Percentiles rank a stretch among this genome's conserved stretches.
Evolutionary conservation across 2,888 invertebrate genomes (phyloP).

Genomic region (Leucoma salicis): DNA sequence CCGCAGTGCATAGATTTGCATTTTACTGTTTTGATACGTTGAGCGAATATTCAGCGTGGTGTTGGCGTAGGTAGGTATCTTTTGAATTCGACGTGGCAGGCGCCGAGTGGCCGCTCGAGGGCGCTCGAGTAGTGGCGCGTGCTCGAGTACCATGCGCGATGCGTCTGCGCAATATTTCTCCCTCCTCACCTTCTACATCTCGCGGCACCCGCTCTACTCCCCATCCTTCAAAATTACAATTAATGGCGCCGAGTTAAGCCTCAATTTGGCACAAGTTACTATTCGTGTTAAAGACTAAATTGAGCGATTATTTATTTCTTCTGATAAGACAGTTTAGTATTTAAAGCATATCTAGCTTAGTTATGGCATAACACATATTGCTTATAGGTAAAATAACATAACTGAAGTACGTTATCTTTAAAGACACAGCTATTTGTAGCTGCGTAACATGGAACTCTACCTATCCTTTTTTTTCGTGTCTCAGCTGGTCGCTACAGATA

Average conservation of each 20-base stretch:
- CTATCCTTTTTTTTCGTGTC: too few species aligned
- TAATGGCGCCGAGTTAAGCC: slow-evolving; percentile 64
- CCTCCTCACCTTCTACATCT: slow-evolving; percentile 17
- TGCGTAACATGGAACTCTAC: slow-evolving; percentile 46
- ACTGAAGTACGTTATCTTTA: too few species aligned
- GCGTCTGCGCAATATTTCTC: slow-evolving; percentile 65
- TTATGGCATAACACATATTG: too few species aligned
- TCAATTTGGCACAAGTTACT: slow-evolving; percentile 60
- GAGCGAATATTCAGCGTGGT: slow-evolving; percentile 78
- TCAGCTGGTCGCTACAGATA: slow-evolving; percentile 49
- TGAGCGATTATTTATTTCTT: slow-evolving; percentile 13
- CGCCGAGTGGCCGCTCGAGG: slow-evolving; percentile 69
- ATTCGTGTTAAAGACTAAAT: slow-evolving; percentile 29
- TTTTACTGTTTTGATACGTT: slow-evolving; percentile 80
- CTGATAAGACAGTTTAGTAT: slow-evolving; percentile 12
- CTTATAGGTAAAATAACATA: too few species aligned
- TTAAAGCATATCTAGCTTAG: slow-evolving; percentile 4
- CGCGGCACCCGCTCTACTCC: slow-evolving; percentile 22
- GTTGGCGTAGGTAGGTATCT: slow-evolving; percentile 78
- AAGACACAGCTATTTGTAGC: slow-evolving; percentile 45
- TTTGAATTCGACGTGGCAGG: slow-evolving; percentile 77
- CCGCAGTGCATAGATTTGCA: slow-evolving; percentile 80
- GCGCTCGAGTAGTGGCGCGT: slow-evolving; percentile 75
- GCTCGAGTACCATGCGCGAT: slow-evolving; percentile 67
- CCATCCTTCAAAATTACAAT: slow-evolving; percentile 63